A percentile compares a stretch with the other conserved stretches of the same genome.
phyloP scores from a whole-genome alignment of 2,888 invertebrate species.

The Habrosyne pyritoides region DNA sequence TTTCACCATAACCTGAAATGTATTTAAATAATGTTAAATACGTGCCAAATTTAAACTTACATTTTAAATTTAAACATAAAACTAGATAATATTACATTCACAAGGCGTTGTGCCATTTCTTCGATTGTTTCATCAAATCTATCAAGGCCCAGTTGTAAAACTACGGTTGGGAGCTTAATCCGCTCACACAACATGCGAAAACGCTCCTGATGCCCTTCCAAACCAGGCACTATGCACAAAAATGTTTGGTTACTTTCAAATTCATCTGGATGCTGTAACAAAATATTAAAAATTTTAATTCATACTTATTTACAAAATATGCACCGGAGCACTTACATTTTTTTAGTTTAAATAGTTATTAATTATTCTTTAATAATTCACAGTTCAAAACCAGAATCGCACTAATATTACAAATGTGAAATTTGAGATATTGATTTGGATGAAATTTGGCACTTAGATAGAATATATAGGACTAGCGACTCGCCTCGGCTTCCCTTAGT shows the following conservation, averaged over 20 bases:
- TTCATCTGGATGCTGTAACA: slow-evolving; percentile 24
- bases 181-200: slow-evolving; percentile 29
- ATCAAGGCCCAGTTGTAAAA: slow-evolving; percentile 34
- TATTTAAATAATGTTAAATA: not conserved
- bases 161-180: slow-evolving; percentile 32
- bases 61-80: no score
- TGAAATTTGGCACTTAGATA: no score
- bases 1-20: slow-evolving; percentile 11
- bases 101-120: slow-evolving; percentile 24
- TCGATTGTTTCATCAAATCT: slow-evolving; percentile 21
- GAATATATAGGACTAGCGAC: no score
- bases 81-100: slow-evolving; percentile 16
- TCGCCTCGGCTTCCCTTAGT: no score
- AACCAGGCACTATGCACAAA: slow-evolving; percentile 37
- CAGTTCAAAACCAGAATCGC: no score
- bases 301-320: no score
- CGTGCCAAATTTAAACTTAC: no score
- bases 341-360: no score
- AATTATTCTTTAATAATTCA: no score
- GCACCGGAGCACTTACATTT: no score
- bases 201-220: slow-evolving; percentile 34
- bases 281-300: not conserved
- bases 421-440: no score
- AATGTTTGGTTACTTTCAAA: slow-evolving; percentile 23
- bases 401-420: no score